These are phyloP conservation scores for Montifringilla adamsi DNA, from an alignment of 2,113 vertebrate genomes.

Conservation along the genomic window DNA sequence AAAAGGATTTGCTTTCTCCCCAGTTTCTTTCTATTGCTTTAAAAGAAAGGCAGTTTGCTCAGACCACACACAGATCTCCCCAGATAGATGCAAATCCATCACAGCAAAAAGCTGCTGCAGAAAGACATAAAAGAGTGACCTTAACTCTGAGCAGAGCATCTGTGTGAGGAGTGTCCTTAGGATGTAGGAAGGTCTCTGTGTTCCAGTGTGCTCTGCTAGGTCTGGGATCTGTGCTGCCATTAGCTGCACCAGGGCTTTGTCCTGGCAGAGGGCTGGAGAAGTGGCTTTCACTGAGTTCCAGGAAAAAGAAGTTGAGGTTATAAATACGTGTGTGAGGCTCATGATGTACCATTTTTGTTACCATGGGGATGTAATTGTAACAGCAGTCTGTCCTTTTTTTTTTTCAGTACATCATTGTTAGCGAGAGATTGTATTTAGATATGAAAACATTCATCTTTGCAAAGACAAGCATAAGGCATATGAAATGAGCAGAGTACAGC, in stretches of 20 bases:
- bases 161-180: neutral
- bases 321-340: neutral
- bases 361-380: constrained; percentile 30
- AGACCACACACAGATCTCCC: neutral
- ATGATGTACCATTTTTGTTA: constrained; percentile 3
- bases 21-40: neutral
- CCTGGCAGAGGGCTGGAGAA: neutral
- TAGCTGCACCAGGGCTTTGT: neutral
- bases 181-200: neutral
- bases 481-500: neutral
- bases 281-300: neutral
- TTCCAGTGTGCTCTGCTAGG: neutral
- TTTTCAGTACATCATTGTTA: neutral
- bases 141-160: neutral
- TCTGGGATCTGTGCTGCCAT: neutral
- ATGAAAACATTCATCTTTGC: neutral
- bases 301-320: neutral
- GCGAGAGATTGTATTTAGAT: constrained; percentile 11
- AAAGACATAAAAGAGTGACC: neutral
- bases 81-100: neutral
- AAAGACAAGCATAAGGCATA: neutral
- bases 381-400: neutral
- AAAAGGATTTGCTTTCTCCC: neutral
- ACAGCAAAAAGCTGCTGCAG: neutral
- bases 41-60: neutral